A percentile compares a stretch with the other conserved stretches of the same genome.
These are phyloP conservation scores for Danionella cerebrum DNA, from an alignment of 2,113 vertebrate species.

Conservation along the genomic window DNA sequence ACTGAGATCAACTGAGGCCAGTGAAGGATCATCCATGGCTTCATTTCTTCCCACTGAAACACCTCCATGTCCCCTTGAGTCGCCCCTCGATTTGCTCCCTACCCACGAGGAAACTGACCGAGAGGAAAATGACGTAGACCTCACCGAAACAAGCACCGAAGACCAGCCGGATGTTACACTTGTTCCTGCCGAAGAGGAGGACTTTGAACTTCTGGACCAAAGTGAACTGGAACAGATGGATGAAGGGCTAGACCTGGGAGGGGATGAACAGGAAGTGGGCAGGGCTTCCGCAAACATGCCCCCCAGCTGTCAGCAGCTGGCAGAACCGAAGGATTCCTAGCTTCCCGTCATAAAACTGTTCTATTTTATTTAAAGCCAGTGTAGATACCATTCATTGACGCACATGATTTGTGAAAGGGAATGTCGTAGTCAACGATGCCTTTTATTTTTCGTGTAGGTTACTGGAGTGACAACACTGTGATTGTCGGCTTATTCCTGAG, in stretches of 20 bases:
- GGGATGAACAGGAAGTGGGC: conserved; percentile 49
- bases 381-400: conserved; percentile 35
- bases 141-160: conserved; percentile 33
- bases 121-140: conserved; percentile 21
- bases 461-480: conserved; percentile 23
- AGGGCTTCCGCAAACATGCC: conserved; percentile 34
- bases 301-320: conserved; percentile 36
- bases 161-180: conserved; percentile 50
- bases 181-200: conserved; percentile 72
- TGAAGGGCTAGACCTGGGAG: conserved; percentile 76
- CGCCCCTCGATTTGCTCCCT: conserved; percentile 54
- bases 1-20: conserved; percentile 67
- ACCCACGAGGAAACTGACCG: conserved; percentile 31
- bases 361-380: conserved; percentile 38
- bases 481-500: neutral
- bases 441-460: conserved; percentile 7
- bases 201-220: conserved; percentile 99
- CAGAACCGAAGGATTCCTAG: conserved; percentile 55
- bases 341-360: conserved; percentile 34
- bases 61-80: conserved; percentile 60
- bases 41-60: conserved; percentile 58
- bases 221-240: conserved; percentile 89
- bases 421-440: neutral
- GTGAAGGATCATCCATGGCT: conserved; percentile 52
- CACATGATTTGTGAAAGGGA: conserved; percentile 18